Evolutionary conservation across 2,888 invertebrate species (phyloP).

Genomic region (Callyntrura sp.): DNA sequence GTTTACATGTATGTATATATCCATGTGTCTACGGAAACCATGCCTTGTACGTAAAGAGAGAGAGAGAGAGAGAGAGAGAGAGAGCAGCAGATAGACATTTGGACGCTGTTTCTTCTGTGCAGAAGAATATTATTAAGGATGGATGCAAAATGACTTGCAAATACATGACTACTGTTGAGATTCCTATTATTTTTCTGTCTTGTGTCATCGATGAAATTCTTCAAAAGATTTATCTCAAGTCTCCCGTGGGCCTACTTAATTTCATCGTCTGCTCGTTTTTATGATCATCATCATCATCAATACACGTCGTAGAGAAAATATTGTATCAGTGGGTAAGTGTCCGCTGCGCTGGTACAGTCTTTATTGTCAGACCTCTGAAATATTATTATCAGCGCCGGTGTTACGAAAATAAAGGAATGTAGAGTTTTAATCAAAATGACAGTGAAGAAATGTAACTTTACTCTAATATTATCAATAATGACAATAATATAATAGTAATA

Average conservation of each 20-base stretch:
- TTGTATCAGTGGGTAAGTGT: slow-evolving; percentile 19
- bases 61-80: no score
- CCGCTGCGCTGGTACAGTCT: not conserved
- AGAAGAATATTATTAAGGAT: slow-evolving; percentile 48
- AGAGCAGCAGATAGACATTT: not conserved
- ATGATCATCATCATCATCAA: slow-evolving; percentile 61
- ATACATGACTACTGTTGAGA: slow-evolving; percentile 70
- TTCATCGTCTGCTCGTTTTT: slow-evolving; percentile 62
- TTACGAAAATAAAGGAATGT: slow-evolving; percentile 57
- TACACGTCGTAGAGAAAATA: slow-evolving; percentile 48
- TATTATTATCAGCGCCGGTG: slow-evolving; percentile 29
- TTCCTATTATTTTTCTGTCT: slow-evolving; percentile 78
- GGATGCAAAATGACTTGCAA: slow-evolving; percentile 76
- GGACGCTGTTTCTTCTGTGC: slow-evolving; percentile 23
- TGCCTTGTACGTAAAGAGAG: not conserved
- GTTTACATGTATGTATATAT: not conserved
- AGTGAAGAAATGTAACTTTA: slow-evolving; percentile 55
- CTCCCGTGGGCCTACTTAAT: slow-evolving; percentile 77
- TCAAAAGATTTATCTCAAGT: slow-evolving; percentile 76
- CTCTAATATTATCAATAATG: slow-evolving; percentile 52
- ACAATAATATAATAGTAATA: slow-evolving; percentile 38
- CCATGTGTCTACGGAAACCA: not conserved
- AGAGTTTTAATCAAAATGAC: slow-evolving; percentile 50
- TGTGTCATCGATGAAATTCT: slow-evolving; percentile 78
- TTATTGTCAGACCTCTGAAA: not conserved